phyloP scores from a whole-genome alignment of 2,888 invertebrate genomes.

The Protodeltote pygarga region DNA sequence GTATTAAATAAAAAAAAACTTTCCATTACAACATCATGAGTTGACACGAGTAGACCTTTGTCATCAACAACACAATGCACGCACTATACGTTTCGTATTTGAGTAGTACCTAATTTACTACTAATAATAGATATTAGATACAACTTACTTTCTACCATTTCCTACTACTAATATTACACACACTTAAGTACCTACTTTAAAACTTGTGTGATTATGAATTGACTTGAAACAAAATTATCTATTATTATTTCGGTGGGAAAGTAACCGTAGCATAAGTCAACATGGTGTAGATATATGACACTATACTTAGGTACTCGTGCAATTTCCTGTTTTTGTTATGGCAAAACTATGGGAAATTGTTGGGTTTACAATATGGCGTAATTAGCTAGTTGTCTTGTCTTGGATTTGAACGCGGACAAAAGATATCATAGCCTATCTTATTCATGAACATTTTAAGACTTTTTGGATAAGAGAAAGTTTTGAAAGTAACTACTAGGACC shows the following conservation, averaged over 20 bases:
- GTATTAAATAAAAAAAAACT: too few relatives aligned
- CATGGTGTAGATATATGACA: conserved; percentile 41
- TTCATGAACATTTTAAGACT: too few relatives aligned
- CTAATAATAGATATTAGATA: conserved; percentile 39
- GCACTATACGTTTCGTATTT: conserved; percentile 10
- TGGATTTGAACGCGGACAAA: too few relatives aligned
- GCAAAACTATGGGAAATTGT: conserved; percentile 37
- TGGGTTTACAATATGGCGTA: conserved; percentile 7
- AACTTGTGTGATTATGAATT: conserved; percentile 51
- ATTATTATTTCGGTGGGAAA: conserved; percentile 44
- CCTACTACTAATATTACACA: conserved; percentile 20
- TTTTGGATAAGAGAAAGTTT: too few relatives aligned
- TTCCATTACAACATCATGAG: too few relatives aligned
- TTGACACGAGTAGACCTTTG: conserved; percentile 3
- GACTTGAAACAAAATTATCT: conserved; percentile 44
- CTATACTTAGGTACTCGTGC: too few relatives aligned
- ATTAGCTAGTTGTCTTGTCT: not conserved
- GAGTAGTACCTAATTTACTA: conserved; percentile 26
- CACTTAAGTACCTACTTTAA: conserved; percentile 41
- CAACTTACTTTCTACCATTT: conserved; percentile 53
- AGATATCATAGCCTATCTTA: too few relatives aligned
- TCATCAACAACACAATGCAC: not conserved
- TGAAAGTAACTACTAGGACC: too few relatives aligned
- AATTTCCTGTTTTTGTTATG: conserved; percentile 21
- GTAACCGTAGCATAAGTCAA: conserved; percentile 15